Evolutionary conservation across 2,888 invertebrate species (phyloP).

Genomic region (Willowsia nigromaculata): DNA sequence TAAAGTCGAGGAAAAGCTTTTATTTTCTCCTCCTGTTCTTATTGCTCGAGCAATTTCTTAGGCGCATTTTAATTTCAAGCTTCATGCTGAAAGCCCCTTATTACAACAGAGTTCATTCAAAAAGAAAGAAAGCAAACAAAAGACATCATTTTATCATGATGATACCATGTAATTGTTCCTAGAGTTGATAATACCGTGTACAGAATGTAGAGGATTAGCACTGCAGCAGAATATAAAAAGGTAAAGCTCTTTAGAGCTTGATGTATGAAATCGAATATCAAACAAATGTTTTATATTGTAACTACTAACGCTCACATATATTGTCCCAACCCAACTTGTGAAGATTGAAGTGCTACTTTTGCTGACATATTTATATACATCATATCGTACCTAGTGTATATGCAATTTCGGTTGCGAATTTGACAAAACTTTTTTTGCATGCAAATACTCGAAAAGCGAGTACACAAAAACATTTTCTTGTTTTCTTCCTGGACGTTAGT

Average conservation of each 20-base stretch:
- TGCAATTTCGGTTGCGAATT: not conserved
- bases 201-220: not conserved
- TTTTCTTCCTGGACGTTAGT: not conserved
- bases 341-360: too few relatives aligned
- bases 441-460: not conserved
- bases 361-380: too few relatives aligned
- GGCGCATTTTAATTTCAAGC: conserved; percentile 24
- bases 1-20: not conserved
- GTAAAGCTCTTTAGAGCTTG: too few relatives aligned
- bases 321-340: too few relatives aligned
- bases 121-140: not conserved
- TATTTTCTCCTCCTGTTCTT: not conserved
- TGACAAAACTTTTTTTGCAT: not conserved
- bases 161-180: not conserved
- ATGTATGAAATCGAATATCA: too few relatives aligned
- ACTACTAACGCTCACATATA: too few relatives aligned
- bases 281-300: too few relatives aligned
- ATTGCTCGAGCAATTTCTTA: not conserved
- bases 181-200: not conserved
- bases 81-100: not conserved
- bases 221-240: not conserved
- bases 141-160: not conserved
- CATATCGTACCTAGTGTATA: too few relatives aligned
- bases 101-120: not conserved
- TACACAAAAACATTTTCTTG: not conserved